phyloP scores from a whole-genome alignment of 2,113 vertebrate genomes.

The Oxyura jamaicensis region DNA sequence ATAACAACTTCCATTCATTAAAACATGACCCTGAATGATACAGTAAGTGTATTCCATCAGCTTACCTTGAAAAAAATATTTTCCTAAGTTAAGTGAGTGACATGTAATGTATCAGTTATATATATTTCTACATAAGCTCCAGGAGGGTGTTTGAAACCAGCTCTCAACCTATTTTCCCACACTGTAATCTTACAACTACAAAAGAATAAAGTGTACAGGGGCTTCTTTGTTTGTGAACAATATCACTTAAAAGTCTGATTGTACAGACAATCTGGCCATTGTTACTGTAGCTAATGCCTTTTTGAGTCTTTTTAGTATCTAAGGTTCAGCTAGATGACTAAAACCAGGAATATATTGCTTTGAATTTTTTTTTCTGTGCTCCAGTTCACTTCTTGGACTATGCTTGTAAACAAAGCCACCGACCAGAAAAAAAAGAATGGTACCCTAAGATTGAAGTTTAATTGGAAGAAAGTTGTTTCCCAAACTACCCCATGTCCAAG shows the following conservation, averaged over 20 bases:
- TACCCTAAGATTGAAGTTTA: neutral
- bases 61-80: neutral
- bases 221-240: neutral
- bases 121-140: neutral
- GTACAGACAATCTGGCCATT: neutral
- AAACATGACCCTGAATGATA: neutral
- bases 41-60: neutral
- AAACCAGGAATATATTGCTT: neutral
- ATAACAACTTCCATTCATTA: neutral
- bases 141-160: neutral
- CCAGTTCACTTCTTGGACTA: neutral
- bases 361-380: neutral
- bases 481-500: neutral
- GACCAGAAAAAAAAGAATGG: neutral
- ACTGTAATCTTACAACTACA: neutral
- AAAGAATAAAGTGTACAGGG: neutral
- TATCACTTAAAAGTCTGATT: neutral
- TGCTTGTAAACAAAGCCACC: neutral
- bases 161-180: neutral
- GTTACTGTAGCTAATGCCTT: neutral
- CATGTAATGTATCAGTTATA: neutral
- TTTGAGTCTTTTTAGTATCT: neutral
- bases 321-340: neutral
- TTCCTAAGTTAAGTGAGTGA: neutral
- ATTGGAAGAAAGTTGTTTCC: neutral